A percentile compares a stretch with the other conserved stretches of the same genome.
Evolutionary conservation across 2,888 invertebrate species (phyloP).

Genomic region (Drosophila atripex): DNA sequence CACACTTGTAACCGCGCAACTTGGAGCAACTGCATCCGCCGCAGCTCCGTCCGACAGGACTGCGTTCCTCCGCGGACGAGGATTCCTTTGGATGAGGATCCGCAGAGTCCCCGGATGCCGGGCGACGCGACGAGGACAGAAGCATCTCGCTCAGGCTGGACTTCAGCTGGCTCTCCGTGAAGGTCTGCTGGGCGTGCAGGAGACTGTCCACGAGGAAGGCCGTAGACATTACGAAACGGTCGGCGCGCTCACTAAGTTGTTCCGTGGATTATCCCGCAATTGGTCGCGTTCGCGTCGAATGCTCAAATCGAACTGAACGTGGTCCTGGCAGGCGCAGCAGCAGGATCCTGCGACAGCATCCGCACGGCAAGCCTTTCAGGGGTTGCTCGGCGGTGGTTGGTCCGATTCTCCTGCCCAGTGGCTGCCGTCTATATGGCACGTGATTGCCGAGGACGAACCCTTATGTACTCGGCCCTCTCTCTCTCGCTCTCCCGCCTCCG

Average conservation of each 20-base stretch:
- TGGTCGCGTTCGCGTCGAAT: conserved; percentile 74
- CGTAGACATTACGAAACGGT: conserved; percentile 80
- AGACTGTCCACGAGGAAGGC: conserved; percentile 83
- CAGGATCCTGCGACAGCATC: conserved; percentile 36
- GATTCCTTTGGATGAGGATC: conserved; percentile 8
- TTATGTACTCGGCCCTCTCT: conserved; percentile 45
- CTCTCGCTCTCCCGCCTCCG: conserved; percentile 27
- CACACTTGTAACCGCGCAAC: conserved; percentile 72
- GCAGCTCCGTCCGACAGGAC: neutral
- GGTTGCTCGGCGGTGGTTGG: conserved; percentile 83
- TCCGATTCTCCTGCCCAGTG: conserved; percentile 82
- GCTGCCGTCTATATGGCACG: conserved; percentile 62
- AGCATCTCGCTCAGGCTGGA: conserved; percentile 75
- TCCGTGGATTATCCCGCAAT: conserved; percentile 44
- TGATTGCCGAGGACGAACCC: conserved; percentile 48
- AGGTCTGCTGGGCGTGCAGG: conserved; percentile 80
- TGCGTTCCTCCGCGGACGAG: conserved; percentile 4
- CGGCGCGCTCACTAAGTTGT: conserved; percentile 13
- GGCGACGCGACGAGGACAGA: conserved; percentile 66
- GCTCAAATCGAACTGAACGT: conserved; percentile 73
- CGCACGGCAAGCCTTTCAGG: conserved; percentile 54
- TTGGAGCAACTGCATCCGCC: conserved; percentile 61
- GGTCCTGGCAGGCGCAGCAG: conserved; percentile 37
- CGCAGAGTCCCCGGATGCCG: conserved; percentile 13
- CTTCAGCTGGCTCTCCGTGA: conserved; percentile 74